Conservation (phyloP, 2,888 invertebrate species). For the Cephus pygmeus region DNA sequence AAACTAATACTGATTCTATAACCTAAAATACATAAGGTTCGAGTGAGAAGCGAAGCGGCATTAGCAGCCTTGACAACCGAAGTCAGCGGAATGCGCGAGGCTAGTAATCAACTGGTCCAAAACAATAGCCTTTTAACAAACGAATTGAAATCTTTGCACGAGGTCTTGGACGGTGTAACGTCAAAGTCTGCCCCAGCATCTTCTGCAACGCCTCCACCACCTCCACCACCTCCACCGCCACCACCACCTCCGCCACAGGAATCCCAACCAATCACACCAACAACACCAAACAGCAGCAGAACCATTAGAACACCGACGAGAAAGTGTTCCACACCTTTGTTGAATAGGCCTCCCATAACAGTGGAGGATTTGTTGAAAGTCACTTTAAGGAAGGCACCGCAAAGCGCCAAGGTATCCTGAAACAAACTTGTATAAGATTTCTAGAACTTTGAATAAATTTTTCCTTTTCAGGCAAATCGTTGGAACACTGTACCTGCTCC, state of each 20-base stretch:
- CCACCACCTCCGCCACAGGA: conserved; percentile 7
- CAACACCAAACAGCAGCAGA: conserved; percentile 34
- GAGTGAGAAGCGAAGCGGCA: conserved; percentile 33
- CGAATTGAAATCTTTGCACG: conserved; percentile 42
- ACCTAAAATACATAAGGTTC: conserved; percentile 32
- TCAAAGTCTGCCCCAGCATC: conserved; percentile 9
- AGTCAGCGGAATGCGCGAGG: conserved; percentile 37
- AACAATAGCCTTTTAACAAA: conserved; percentile 39
- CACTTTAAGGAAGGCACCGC: conserved; percentile 57
- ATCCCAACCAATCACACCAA: conserved; percentile 27
- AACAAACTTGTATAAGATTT: too few species aligned
- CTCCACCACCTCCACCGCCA: conserved; percentile 13
- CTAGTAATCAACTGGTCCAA: conserved; percentile 36
- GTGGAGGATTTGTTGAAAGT: conserved; percentile 62
- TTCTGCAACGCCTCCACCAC: conserved; percentile 7
- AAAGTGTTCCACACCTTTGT: conserved; percentile 46
- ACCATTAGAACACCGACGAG: conserved; percentile 39
- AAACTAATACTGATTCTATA: background rate
- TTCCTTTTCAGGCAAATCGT: conserved; percentile 45
- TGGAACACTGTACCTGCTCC: conserved; percentile 37
- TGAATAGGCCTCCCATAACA: conserved; percentile 56
- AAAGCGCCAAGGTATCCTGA: conserved; percentile 42
- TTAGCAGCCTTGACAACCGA: conserved; percentile 38
- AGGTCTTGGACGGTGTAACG: conserved; percentile 30
- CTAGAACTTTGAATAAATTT: too few species aligned